Evolutionary conservation across 64 coral and sea anemone species (phyloP).

Genomic region (Pocillopora damicornis): DNA sequence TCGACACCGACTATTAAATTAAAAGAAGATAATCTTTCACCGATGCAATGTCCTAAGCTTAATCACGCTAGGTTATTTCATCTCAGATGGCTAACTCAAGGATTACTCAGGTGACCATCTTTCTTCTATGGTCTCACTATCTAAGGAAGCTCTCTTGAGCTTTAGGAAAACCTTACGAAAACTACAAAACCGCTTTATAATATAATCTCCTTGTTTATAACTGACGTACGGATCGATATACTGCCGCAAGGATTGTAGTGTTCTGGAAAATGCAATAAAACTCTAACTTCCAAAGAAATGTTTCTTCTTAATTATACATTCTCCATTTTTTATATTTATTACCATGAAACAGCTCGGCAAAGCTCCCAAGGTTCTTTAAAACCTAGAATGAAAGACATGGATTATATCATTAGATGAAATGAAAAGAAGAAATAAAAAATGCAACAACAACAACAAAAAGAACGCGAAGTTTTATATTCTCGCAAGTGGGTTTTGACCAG

Average conservation of each 20-base stretch:
- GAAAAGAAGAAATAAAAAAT: not conserved
- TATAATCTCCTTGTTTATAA: not conserved
- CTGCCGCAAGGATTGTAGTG: not conserved
- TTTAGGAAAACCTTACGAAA: not conserved
- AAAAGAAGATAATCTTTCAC: not conserved
- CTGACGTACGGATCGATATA: not conserved
- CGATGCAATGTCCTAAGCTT: not conserved
- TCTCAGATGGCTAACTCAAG: conserved; percentile 6
- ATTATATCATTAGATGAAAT: not conserved
- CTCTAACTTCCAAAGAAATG: not conserved
- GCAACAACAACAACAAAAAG: not conserved
- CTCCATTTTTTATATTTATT: not conserved
- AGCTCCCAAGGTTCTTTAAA: not conserved
- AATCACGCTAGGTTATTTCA: conserved; percentile 24
- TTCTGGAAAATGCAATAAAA: not conserved
- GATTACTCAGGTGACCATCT: not conserved
- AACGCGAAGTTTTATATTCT: not conserved
- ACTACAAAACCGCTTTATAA: not conserved
- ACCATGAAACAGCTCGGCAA: not conserved
- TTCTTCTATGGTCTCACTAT: not conserved
- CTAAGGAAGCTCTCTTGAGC: not conserved
- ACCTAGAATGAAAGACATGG: not conserved
- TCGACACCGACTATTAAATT: no score
- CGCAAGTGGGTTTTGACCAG: not conserved
- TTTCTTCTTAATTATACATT: conserved; percentile 10